Base-by-base conservation (phyloP, 2,888 invertebrate species). In the Busseola fusca region DNA sequence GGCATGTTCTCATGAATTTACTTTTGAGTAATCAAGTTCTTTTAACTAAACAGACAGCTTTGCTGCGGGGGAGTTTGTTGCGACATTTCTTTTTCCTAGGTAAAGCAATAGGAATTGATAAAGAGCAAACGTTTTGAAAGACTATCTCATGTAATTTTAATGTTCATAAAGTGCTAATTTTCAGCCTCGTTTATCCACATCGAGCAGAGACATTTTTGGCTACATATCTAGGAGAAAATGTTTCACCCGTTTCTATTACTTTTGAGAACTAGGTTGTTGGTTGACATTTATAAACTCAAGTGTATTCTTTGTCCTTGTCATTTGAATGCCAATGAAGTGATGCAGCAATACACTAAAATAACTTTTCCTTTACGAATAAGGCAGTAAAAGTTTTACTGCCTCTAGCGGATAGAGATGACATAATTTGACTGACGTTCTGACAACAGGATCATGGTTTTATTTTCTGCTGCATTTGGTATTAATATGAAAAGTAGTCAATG, bases 241-340 rank as follows among this genome's bases (percentile, higher is more conserved):
- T 3, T 9, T 25, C 16, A 69, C 16, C 0, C 6, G 37, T 48
- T 69, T n/a, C 6, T 48, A 27, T 48, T 37, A 21, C n/a, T 54
- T 54, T 72, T 16, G 7, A 45, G 56, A 34, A 12, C 16, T n/a
- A 30, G 60, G n/a, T 62, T 21, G 3, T 37, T 3, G 18, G 7
- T 34, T 59, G 34, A 42, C 45, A 25, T 64, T 40, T 21, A 37
- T 37, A 72, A 37, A 7, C 52, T 21, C 3, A 70, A 69, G 42
- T 42, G 25, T 34, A 69, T 68, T 71, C 21, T 27, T 12, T 18
- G 27, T 52, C 74, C 40, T 42, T 74, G 27, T 56, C 68, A 72
- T 54, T 72, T 67, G 54, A 76, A 76, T 68, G 12, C 7, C 76
- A 76, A 68, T 30, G 30, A 67, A 48, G 12, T 56, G n/a, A 34